Evolutionary conservation across 2,888 invertebrate genomes (phyloP), one percentile per base, ranked within the genome.

Genomic region (Dione vanillae): DNA sequence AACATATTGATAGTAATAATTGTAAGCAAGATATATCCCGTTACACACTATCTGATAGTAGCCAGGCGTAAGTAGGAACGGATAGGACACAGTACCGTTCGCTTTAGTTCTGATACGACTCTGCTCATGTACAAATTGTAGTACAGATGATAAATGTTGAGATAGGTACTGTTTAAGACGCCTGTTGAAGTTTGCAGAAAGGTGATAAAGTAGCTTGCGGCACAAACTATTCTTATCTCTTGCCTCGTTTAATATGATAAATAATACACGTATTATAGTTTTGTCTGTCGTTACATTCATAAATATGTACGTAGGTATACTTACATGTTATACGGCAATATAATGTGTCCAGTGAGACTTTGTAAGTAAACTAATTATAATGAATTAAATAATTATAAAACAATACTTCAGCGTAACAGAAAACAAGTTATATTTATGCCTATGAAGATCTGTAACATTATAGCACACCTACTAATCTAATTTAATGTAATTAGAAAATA

Each of bases 31-130:
- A 72, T 68, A 67, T 70, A 74, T 77, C 79, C 81, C 77, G 77
- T 77, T 79, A 76, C 71, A 66, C 72, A 67, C 74, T 71, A 85
- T 82, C 80, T 77, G 82, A 83, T 83, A 82, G 72, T 83, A 82
- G 71, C 71, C 73, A 73, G 78, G 78, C 79, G 74, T 76, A 86
- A 82, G 80, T 86, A n/a, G 75, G 85, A 83, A 78, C 85, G 79
- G 77, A 67, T 85, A 81, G 82, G 81, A 82, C 80, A 80, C 65
- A 74, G 75, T 80, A 82, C 82, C 80, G 84, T 84, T 82, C 76
- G 69, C 74, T 75, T 70, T 73, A 70, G 61, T 70, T 66, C 67
- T 66, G 58, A 75, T 77, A 74, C 68, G 72, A 70, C 67, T 65
- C 66, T 67, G 70, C 73, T 65, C 73, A 71, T 58, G 71, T 74